Evolutionary conservation across 2,888 invertebrate genomes (phyloP), one percentile per base, ranked within the genome.

Genomic region (Agrochola circellaris): DNA sequence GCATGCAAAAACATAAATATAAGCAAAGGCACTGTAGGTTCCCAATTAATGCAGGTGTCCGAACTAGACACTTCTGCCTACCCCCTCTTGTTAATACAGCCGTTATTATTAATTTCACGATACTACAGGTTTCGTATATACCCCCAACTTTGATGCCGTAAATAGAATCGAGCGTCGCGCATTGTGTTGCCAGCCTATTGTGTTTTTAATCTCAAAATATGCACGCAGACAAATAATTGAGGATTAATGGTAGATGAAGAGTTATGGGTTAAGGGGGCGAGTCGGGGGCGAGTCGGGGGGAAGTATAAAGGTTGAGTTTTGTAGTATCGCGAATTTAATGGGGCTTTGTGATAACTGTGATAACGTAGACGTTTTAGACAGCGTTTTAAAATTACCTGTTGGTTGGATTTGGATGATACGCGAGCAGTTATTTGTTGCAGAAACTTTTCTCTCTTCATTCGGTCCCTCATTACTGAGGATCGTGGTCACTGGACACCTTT

Each of bases 161-260:
- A 75, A 81, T 76, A 64, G 15, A 68, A 48, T 68, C 77, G 69
- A 30, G 61, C 34, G 38, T 67, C 58, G 45, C 38, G 51, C 48
- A 75, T 73, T 85, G 66, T 86, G 30, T 61, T 3, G 5, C 42
- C 66, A 5, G 26, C 48, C 73, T 83, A 62, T 83, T 86, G 73
- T 82, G 70, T 54, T 72, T 70, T 78, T 78, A 77, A 83, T 83
- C 34, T 76, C 79, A 75, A 87, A 87, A 87, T 84, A 87, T 86
- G 81, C 78, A 84, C 72, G 68, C 75, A 60, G 79, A 77, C 76
- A 88, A 87, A 88, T 88, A 82, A 88, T 87, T 84, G 75, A 42
- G 75, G 79, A 88, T 88, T 88, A 87, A 87, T 81, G 77, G 75
- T 67, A 85, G 77, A 82, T 87, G 75, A 81, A 76, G 82, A 81